Evolutionary conservation across 37 sponge, comb jelly and placozoan genomes (phyloP), one percentile per base, ranked within the genome.

Genomic region (Chondrilla cf. caribensis): DNA sequence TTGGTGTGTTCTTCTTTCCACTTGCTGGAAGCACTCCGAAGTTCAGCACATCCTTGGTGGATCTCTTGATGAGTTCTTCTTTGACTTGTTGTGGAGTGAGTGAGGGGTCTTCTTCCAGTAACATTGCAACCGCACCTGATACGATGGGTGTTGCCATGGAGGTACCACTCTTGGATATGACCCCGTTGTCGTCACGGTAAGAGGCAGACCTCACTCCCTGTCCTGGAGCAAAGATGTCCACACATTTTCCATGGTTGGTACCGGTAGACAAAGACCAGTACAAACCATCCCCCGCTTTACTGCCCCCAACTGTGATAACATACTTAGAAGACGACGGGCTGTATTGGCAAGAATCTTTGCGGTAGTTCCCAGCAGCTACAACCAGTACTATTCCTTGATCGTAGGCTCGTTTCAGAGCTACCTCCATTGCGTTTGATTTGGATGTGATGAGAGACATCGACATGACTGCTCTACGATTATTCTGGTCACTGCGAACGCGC

Each of bases 211-310:
- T 37, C 24, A 73, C 76, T 21, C 44, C 36, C 44, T 80, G 70
- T 40, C 86, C 93, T 19, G 93, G 93, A 29, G 93, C 86, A 75
- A 92, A 84, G 38, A 92, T 82, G 59, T 88, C 84, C 7, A 92
- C 84, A 60, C 93, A 92, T 17, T 14, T 26, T 18, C 93, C 93
- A 47, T 58, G 80, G 60, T 88, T 88, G 7, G 93, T 88, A 1
- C 84, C 84, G 70, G 32, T 21, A 57, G 24, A 15, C 18, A 22
- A 40, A 3, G 4, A 17, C 39, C 32, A 59, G 64, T 86, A 88
- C 19, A 88, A 60, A 19, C 58, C 58, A 33, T 88, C 93, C 19
- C 78, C 84, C 24, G 51, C 14, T 9, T 40, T 38, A 58, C 70
- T 83, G 3, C 84, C 93, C 8, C 87, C 93, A 0, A 92, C 93